Percentiles rank a stretch among this genome's conserved stretches.
These are phyloP conservation scores for Myiotriccus ornatus DNA, from an alignment of 2,797 vertebrate species.

Conservation along the genomic window DNA sequence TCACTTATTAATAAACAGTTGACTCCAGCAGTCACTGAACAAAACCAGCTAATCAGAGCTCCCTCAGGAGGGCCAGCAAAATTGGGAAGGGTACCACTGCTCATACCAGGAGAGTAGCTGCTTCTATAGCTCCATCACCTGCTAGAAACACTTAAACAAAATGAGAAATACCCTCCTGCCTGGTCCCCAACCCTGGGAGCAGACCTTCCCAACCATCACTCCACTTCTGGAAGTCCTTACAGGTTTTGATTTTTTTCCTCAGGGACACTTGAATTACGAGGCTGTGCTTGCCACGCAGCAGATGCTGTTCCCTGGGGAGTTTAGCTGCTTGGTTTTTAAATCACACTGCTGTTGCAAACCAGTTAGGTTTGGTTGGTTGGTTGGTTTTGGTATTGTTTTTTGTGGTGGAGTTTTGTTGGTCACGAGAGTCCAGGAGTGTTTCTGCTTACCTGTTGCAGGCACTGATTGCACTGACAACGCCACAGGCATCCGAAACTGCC, in stretches of 20 bases:
- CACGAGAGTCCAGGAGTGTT: background rate
- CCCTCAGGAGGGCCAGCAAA: background rate
- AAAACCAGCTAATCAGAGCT: conserved; percentile 14
- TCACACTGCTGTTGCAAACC: background rate
- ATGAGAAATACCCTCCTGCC: background rate
- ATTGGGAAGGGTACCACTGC: background rate
- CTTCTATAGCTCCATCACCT: background rate
- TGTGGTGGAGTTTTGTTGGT: background rate
- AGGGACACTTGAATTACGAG: background rate
- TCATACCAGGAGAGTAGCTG: background rate
- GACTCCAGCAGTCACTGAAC: conserved; percentile 42
- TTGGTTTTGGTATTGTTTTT: no score
- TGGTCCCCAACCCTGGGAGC: background rate
- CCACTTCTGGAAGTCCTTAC: background rate
- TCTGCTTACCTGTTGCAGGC: background rate
- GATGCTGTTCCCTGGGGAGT: background rate
- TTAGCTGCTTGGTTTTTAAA: conserved; percentile 14
- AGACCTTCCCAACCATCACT: background rate
- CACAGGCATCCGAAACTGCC: background rate
- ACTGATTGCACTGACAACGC: background rate
- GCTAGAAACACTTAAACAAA: background rate
- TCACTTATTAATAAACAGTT: conserved; percentile 34
- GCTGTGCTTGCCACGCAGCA: background rate
- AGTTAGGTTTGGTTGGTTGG: background rate
- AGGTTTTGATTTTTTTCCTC: background rate